A percentile compares a stretch with the other conserved stretches of the same genome.
Conservation (phyloP, 2,888 invertebrate genomes). For the Eupithecia inturbata region DNA sequence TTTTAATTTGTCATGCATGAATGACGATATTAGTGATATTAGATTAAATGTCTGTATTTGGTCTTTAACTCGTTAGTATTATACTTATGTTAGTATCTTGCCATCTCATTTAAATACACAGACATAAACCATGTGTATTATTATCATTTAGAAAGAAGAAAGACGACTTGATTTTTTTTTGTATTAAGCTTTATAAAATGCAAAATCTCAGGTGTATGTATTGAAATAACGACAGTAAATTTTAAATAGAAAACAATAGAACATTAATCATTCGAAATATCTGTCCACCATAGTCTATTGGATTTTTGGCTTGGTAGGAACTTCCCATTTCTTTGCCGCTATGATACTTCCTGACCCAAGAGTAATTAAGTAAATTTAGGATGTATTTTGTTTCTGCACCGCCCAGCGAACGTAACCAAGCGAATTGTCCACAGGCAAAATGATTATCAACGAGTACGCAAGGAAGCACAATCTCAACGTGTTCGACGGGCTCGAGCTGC, state of each 20-base stretch:
- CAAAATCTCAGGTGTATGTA: neutral
- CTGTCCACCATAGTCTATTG: neutral
- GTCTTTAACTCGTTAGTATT: neutral
- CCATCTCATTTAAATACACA: neutral
- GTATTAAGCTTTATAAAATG: no score
- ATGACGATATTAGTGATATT: neutral
- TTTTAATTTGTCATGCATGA: neutral
- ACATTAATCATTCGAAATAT: neutral
- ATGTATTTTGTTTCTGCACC: conserved; percentile 31
- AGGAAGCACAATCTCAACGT: conserved; percentile 89
- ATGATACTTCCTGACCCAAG: neutral
- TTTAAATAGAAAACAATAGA: neutral
- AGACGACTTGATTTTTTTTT: neutral
- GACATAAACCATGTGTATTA: neutral
- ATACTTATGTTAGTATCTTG: neutral
- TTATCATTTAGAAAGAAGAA: no score
- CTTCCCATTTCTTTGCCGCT: neutral
- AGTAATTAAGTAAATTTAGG: neutral
- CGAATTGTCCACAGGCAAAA: conserved; percentile 86
- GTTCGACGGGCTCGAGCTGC: conserved; percentile 89
- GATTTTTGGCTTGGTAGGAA: neutral
- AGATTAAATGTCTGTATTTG: neutral
- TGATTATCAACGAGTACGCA: conserved; percentile 90
- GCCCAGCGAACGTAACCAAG: conserved; percentile 52
- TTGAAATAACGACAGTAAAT: neutral